phyloP scores from a whole-genome alignment of 2,113 vertebrate species.

The Ceratotherium simum region DNA sequence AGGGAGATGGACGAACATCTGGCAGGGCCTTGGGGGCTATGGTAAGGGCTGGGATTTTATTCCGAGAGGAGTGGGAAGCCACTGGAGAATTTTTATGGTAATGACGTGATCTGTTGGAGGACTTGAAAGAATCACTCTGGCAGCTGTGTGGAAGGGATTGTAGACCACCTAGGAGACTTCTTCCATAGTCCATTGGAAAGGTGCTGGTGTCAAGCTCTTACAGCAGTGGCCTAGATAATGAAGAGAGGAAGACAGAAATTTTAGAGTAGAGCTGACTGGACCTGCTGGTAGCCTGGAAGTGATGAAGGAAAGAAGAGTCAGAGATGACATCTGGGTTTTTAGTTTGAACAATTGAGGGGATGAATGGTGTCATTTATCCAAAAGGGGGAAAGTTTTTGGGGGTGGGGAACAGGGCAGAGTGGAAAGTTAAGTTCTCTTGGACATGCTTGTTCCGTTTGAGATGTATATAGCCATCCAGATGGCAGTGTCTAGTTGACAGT shows the following conservation, averaged over 20 bases:
- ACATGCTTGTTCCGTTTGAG: background rate
- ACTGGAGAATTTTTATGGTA: background rate
- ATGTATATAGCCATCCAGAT: background rate
- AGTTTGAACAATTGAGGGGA: background rate
- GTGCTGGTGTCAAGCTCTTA: background rate
- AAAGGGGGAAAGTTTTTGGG: background rate
- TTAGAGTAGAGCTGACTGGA: background rate
- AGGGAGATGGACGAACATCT: fast-evolving
- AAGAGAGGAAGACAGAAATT: background rate
- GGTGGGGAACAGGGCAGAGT: background rate
- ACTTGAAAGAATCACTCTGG: background rate
- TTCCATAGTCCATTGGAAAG: background rate
- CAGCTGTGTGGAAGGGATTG: background rate
- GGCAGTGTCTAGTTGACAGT: background rate
- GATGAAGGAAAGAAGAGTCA: background rate
- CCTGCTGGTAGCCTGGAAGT: background rate
- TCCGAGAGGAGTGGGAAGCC: background rate
- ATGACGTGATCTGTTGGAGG: background rate
- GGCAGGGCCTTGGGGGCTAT: background rate
- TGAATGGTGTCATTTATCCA: background rate
- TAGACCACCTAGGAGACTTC: background rate
- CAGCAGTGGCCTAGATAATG: background rate
- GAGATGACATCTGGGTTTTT: background rate
- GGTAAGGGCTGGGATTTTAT: background rate
- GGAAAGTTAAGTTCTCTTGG: background rate